Percentiles rank a stretch among this genome's conserved stretches.
Evolutionary conservation across 2,888 invertebrate genomes (phyloP).

Genomic region (Caenorhabditis sp.): DNA sequence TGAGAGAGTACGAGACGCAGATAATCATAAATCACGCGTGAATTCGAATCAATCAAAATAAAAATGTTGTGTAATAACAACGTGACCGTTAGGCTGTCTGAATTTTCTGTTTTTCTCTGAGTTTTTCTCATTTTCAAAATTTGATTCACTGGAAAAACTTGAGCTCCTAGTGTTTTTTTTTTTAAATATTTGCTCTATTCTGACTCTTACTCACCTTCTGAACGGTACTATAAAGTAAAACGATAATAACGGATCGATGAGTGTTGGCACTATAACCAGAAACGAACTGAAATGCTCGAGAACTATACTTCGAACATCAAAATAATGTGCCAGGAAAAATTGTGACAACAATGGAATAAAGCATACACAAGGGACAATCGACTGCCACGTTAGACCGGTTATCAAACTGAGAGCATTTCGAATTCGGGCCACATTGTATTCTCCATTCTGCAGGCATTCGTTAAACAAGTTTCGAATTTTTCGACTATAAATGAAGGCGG

Average conservation of each 20-base stretch:
- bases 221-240: slow-evolving; percentile 35
- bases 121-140: too few species aligned
- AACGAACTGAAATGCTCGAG: slow-evolving; percentile 34
- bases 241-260: slow-evolving; percentile 29
- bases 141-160: too few species aligned
- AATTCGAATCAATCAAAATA: too few species aligned
- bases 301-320: slow-evolving; percentile 13
- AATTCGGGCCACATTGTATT: slow-evolving; percentile 26
- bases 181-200: too few species aligned
- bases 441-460: slow-evolving; percentile 14
- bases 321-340: slow-evolving; percentile 36
- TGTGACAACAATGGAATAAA: slow-evolving; percentile 27
- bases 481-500: slow-evolving; percentile 24
- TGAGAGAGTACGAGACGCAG: too few species aligned
- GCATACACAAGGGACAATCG: slow-evolving; percentile 26
- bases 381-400: slow-evolving; percentile 30
- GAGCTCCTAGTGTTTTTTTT: too few species aligned
- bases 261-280: slow-evolving; percentile 26
- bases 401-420: slow-evolving; percentile 36
- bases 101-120: too few species aligned
- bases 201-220: slow-evolving; percentile 11
- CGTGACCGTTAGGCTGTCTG: too few species aligned
- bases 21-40: too few species aligned
- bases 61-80: too few species aligned
- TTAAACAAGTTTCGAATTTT: slow-evolving; percentile 28